phyloP scores from a whole-genome alignment of 64 coral and sea anemone species.

The Porites lutea region DNA sequence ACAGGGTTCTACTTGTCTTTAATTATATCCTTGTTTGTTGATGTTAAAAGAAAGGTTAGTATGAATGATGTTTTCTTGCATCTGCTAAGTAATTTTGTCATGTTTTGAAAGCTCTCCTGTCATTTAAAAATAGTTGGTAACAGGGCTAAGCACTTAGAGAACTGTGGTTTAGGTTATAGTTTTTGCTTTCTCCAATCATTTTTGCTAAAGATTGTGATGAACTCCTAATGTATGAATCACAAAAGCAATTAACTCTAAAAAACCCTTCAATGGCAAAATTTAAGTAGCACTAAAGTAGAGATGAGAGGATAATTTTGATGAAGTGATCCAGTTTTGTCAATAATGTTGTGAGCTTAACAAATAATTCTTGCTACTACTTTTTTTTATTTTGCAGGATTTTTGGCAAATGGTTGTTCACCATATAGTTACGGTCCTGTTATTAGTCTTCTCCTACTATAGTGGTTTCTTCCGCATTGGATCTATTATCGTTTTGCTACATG shows the following conservation, averaged over 20 bases:
- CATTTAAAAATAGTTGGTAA: too few relatives aligned
- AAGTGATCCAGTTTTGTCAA: too few relatives aligned
- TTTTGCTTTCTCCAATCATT: too few relatives aligned
- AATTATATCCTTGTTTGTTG: conserved; percentile 83
- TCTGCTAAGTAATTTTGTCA: not conserved
- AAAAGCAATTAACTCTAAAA: too few relatives aligned
- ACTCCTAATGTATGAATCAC: too few relatives aligned
- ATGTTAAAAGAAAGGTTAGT: conserved; percentile 95
- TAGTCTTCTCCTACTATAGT: conserved; percentile 65
- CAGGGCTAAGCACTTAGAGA: too few relatives aligned
- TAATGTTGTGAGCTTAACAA: not conserved
- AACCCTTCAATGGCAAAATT: too few relatives aligned
- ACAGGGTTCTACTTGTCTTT: conserved; percentile 81
- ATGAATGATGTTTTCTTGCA: not conserved
- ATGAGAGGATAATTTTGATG: too few relatives aligned
- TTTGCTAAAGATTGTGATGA: too few relatives aligned
- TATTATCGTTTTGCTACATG: conserved; percentile 85
- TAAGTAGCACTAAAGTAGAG: too few relatives aligned
- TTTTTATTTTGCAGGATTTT: conserved; percentile 83
- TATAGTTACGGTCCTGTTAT: conserved; percentile 73
- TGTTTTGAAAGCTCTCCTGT: too few relatives aligned
- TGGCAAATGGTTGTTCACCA: conserved; percentile 95
- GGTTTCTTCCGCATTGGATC: conserved; percentile 89
- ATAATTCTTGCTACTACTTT: not conserved
- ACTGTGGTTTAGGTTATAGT: too few relatives aligned